Evolutionary conservation across 2,113 vertebrate genomes (phyloP).

Genomic region (Lepisosteus osseus): DNA sequence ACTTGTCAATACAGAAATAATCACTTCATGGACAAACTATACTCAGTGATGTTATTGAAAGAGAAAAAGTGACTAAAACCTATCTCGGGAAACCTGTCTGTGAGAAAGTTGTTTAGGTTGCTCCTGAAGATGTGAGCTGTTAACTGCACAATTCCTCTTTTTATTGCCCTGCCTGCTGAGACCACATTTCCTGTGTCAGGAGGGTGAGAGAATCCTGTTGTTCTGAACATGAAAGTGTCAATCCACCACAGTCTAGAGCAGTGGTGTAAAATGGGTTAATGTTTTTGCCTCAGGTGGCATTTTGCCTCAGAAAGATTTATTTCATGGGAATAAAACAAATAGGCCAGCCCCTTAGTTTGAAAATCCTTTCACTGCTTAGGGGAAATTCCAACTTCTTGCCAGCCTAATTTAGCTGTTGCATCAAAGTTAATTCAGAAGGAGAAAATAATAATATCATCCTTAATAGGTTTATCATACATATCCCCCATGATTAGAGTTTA

Average conservation of each 20-base stretch:
- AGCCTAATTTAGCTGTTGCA: background rate
- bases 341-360: constrained; percentile 1
- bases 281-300: background rate
- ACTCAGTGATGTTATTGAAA: background rate
- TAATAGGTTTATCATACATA: constrained; percentile 5
- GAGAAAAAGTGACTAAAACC: background rate
- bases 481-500: background rate
- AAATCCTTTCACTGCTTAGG: background rate
- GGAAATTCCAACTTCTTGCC: background rate
- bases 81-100: background rate
- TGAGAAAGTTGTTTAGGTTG: background rate
- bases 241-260: background rate
- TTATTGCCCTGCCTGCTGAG: constrained; percentile 6
- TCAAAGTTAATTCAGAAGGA: constrained; percentile 4
- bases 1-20: background rate
- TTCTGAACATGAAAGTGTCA: background rate
- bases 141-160: constrained; percentile 7
- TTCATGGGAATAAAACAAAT: constrained; percentile 3
- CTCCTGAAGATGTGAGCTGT: background rate
- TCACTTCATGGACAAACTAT: background rate
- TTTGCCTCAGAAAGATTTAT: background rate
- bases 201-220: background rate
- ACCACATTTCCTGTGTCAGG: constrained; percentile 6
- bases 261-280: background rate
- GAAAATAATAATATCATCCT: constrained; percentile 1